Percentiles rank a stretch among this genome's conserved stretches.
Evolutionary conservation across 2,888 invertebrate genomes (phyloP).

Genomic region (Heteromyza rotundicornis): DNA sequence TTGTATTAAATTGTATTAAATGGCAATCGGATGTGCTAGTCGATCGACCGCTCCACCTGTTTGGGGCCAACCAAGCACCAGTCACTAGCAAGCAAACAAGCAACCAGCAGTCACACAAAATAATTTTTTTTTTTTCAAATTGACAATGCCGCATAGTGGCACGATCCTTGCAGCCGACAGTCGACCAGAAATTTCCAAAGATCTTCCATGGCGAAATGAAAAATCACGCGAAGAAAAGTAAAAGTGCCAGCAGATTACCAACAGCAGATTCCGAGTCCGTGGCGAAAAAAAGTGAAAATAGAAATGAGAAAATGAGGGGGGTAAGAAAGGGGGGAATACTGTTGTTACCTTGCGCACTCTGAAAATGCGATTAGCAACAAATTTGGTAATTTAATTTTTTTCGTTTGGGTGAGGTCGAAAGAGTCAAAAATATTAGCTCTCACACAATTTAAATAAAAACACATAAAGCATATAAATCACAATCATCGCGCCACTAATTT

Average conservation of each 20-base stretch:
- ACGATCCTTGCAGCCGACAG: neutral
- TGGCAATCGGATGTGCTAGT: neutral
- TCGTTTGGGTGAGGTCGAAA: too few relatives aligned
- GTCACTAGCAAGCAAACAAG: neutral
- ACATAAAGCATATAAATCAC: too few relatives aligned
- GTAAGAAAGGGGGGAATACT: neutral
- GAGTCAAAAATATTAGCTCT: too few relatives aligned
- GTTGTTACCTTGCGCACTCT: too few relatives aligned
- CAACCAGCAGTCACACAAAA: neutral
- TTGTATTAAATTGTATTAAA: neutral
- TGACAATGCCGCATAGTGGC: neutral
- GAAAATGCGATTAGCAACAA: neutral
- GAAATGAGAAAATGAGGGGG: neutral
- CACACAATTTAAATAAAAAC: too few relatives aligned
- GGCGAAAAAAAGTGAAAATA: slow-evolving; percentile 10
- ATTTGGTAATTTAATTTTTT: neutral
- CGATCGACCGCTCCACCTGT: neutral
- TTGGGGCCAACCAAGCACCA: too few relatives aligned
- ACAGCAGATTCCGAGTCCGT: neutral
- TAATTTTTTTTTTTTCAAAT: too few relatives aligned
- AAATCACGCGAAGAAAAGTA: slow-evolving; percentile 21
- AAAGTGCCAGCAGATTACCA: slow-evolving; percentile 8
- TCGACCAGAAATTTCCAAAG: neutral
- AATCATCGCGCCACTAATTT: too few relatives aligned
- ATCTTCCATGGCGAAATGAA: neutral